phyloP scores from a whole-genome alignment of 37 sponge, comb jelly and placozoan genomes.

The Bolinopsis microptera region DNA sequence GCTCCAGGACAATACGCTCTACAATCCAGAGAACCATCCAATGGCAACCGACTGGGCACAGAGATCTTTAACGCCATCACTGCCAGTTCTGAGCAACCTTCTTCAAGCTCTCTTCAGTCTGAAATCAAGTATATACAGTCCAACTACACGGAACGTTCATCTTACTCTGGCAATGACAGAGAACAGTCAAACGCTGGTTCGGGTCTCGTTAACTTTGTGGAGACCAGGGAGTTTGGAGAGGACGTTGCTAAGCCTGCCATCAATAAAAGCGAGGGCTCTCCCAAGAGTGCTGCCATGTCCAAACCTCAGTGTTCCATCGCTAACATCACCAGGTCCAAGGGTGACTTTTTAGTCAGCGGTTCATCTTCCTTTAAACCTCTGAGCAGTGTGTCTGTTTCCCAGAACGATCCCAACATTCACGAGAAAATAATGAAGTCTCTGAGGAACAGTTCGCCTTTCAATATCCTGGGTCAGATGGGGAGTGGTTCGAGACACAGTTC shows the following conservation, averaged over 20 bases:
- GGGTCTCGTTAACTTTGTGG: slow-evolving; percentile 57
- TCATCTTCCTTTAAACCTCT: slow-evolving; percentile 29
- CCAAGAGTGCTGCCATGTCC: slow-evolving; percentile 60
- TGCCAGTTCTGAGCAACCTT: slow-evolving; percentile 9
- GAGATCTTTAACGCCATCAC: slow-evolving; percentile 22
- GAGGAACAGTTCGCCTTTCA: slow-evolving; percentile 56
- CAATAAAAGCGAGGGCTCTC: slow-evolving; percentile 47
- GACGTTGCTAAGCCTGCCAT: slow-evolving; percentile 52
- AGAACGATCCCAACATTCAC: neutral
- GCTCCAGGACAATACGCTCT: slow-evolving; percentile 48
- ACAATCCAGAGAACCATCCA: slow-evolving; percentile 34
- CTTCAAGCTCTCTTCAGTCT: neutral
- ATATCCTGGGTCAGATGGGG: slow-evolving; percentile 55
- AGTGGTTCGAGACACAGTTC: slow-evolving; percentile 39
- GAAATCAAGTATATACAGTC: slow-evolving; percentile 37
- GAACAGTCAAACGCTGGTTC: neutral
- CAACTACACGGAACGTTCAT: slow-evolving; percentile 9
- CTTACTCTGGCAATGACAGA: neutral
- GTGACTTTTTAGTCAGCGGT: slow-evolving; percentile 27
- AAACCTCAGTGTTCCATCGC: slow-evolving; percentile 30
- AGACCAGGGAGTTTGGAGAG: slow-evolving; percentile 64
- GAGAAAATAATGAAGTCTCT: slow-evolving; percentile 50
- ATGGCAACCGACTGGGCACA: slow-evolving; percentile 40
- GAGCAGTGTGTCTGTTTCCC: slow-evolving; percentile 27
- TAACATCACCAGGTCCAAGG: neutral